These are phyloP conservation scores for Geophilus truncorum DNA, from an alignment of 2,888 invertebrate species.

Conservation along the genomic window DNA sequence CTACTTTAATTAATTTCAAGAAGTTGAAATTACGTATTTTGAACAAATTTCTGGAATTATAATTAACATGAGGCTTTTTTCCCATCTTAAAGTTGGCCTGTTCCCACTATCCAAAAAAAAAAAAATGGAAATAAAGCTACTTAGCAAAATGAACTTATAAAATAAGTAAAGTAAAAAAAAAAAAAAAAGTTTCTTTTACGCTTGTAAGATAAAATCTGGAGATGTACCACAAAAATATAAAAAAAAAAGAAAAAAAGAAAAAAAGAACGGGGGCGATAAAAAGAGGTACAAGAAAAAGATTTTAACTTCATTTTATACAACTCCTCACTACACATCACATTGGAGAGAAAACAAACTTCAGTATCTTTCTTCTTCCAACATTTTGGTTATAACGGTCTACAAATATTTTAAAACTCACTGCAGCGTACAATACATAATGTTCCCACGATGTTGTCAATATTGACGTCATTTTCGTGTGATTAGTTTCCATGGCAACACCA, in stretches of 20 bases:
- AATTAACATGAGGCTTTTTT: not conserved
- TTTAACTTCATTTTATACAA: conserved; percentile 17
- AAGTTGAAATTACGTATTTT: too few relatives aligned
- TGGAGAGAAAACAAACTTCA: not conserved
- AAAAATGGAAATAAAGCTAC: not conserved
- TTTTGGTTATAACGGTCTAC: not conserved
- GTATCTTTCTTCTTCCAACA: not conserved
- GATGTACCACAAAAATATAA: not conserved
- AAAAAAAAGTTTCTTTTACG: not conserved
- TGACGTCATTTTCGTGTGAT: not conserved
- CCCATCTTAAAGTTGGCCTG: not conserved
- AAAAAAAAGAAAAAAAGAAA: not conserved
- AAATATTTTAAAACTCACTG: not conserved
- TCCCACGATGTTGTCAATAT: not conserved
- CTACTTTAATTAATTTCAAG: too few relatives aligned
- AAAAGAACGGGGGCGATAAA: not conserved
- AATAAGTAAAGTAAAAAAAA: not conserved
- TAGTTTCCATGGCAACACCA: conserved; percentile 13
- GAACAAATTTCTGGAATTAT: too few relatives aligned
- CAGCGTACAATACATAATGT: not conserved
- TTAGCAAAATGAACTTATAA: not conserved
- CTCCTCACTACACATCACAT: not conserved
- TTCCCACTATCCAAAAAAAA: not conserved
- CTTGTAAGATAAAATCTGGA: conserved; percentile 19
- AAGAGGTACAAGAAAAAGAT: conserved; percentile 17